These are phyloP conservation scores for Neuroterus valhalla DNA, from an alignment of 1,140 invertebrate species.

Conservation along the genomic window DNA sequence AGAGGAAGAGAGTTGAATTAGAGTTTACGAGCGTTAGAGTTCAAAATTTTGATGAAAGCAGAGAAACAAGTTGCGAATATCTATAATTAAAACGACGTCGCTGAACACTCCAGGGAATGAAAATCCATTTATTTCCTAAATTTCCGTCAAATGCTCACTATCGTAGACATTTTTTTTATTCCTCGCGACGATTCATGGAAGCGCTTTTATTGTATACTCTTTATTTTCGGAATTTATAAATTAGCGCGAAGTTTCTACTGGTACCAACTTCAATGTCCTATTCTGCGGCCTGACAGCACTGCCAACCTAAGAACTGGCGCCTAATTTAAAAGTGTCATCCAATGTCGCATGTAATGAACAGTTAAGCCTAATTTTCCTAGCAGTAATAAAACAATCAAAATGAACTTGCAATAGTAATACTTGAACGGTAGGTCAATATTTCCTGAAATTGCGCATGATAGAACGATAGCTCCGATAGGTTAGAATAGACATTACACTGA, in stretches of 20 bases:
- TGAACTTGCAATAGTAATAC: background rate
- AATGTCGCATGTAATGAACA: background rate
- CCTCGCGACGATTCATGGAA: background rate
- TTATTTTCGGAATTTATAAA: background rate
- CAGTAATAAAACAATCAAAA: background rate
- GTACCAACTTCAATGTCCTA: background rate
- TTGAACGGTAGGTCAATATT: background rate
- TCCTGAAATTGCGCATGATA: background rate
- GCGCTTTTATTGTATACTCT: background rate
- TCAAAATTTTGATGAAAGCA: background rate
- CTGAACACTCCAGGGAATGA: too few relatives aligned
- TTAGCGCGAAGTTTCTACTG: background rate
- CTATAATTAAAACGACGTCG: background rate
- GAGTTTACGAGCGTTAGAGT: background rate
- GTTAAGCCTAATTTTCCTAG: background rate
- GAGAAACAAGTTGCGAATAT: conserved; percentile 11
- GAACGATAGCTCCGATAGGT: conserved; percentile 17
- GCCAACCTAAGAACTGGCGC: background rate
- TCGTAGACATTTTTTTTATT: background rate
- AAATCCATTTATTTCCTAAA: background rate
- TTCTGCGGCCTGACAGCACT: background rate
- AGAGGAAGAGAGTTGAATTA: conserved; percentile 16
- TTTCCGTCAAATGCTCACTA: conserved; percentile 10
- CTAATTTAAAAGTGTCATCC: background rate
- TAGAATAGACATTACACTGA: conserved; percentile 26